Evolutionary conservation across 1,140 invertebrate genomes (phyloP), one percentile per base, ranked within the genome.

Genomic region (Maconellicoccus hirsutus): DNA sequence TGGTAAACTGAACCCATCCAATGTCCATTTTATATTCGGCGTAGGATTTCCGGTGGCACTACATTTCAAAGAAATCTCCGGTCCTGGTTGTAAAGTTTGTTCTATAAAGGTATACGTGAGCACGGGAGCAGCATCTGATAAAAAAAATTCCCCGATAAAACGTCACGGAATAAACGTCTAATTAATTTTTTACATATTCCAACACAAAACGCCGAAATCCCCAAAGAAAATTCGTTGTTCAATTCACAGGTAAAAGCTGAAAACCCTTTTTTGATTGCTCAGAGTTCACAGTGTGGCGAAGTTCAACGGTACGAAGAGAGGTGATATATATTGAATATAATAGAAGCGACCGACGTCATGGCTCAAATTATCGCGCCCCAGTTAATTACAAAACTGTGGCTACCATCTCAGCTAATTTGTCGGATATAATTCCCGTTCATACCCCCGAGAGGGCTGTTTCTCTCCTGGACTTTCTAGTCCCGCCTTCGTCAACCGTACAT

Each of bases 21-120:
- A 81, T 42, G 85, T 84, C 91, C 91, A 94, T 59, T 85, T 84
- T 75, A 93, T 87, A 76, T 86, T 84, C 8, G 92, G 91, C 63
- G 92, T 92, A 21, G 90, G 92, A 80, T 91, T 92, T 69, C 92
- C 92, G 59, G 89, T 84, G 71, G 91, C 91, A 33, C 86, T 89
- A 78, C 92, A 95, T 79, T 92, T 91, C 61, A 95, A 80, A 66
- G 90, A 91, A 59, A 93, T 87, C 70, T 87, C 85, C n/a, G 89
- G 87, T 16, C 91, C 91, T 0, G 89, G 89, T 75, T 93, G 89
- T 52, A 93, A 80, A 39, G 89, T 92, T 79, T 91, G 89, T 77
- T 92, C 89, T 74, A 91, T 89, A 78, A 93, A 91, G 71, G 86
- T 89, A 77, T 92, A 91, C 16, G 90, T 80, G 52, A 94, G 80